These are phyloP conservation scores for Myopa testacea DNA, from an alignment of 2,888 invertebrate genomes.

Conservation along the genomic window DNA sequence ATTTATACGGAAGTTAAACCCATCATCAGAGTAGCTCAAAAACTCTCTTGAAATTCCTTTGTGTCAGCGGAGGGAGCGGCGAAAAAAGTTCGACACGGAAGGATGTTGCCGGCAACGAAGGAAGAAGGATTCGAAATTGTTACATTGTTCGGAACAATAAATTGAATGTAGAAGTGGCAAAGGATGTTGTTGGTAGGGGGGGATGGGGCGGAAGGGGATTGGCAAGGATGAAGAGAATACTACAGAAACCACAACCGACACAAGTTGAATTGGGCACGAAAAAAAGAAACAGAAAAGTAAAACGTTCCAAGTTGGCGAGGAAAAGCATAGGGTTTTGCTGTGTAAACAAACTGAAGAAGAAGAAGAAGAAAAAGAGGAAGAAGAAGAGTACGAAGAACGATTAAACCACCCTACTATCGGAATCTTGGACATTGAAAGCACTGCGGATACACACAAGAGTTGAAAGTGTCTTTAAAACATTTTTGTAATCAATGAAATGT, in stretches of 20 bases:
- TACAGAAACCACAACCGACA: conserved; percentile 9
- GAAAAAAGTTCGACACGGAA: conserved; percentile 1
- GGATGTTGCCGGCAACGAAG: conserved; percentile 2
- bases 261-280: neutral
- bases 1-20: conserved; percentile 52
- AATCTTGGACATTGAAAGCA: too few species aligned
- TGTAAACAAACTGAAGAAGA: conserved; percentile 24
- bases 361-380: neutral
- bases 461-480: neutral
- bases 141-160: conserved; percentile 23
- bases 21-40: conserved; percentile 49
- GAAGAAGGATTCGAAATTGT: conserved; percentile 33
- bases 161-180: conserved; percentile 6
- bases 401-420: too few species aligned
- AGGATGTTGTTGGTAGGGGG: neutral
- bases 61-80: neutral
- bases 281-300: neutral
- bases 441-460: neutral
- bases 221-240: neutral
- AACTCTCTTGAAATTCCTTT: conserved; percentile 21
- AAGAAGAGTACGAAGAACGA: too few species aligned
- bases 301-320: conserved; percentile 1
- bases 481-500: neutral
- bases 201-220: neutral
- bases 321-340: conserved; percentile 25